Base-by-base conservation (phyloP, 2,888 invertebrate genomes). In the Yponomeuta malinellus region DNA sequence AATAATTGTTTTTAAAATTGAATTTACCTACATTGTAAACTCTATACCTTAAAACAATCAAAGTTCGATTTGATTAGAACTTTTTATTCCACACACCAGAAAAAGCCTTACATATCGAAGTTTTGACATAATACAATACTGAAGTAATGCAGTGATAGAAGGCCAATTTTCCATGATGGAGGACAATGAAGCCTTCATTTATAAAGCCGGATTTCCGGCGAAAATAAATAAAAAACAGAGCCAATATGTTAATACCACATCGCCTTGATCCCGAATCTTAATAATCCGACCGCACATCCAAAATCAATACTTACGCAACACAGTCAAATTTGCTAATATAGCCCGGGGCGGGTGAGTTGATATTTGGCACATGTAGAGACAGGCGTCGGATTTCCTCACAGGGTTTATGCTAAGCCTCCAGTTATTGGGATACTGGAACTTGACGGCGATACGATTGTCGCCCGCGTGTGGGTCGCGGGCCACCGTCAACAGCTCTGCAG, bases 301-400 rank as follows among this genome's bases (percentile, higher is more conserved):
- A 59, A 59, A 59, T 59, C 12, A 67, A 37, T 75, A 89, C 93
- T 94, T 93, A 96, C 96, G 95, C 82, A 96, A 90, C 77, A 96
- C 95, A 75, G 95, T 95, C 76, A 96, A 93, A 82, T 96, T 95
- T 73, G 95, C 94, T 79, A 95, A 94, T 80, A 96, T 94, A 76
- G 95, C 95, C 77, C 95, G 94, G 37, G 96, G 96, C 33, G 96
- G 96, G 88, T 96, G 95, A 67, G 96, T 96, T 72, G 96, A 96
- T 82, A 96, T 95, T 94, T 96, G 96, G 87, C 96, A 96, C 93
- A 96, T 95, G 82, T 96, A 96, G 72, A 95, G 89, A 33, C 96
- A 96, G 67, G 94, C 95, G 80, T 96, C 96, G 48, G 95, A 93
- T 73, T 93, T 93, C 78, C 94, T 95, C 63, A 96, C 95, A 71